Evolutionary conservation across 2,888 invertebrate genomes (phyloP), one percentile per base, ranked within the genome.

Genomic region (Hydroisotoma schaefferi): DNA sequence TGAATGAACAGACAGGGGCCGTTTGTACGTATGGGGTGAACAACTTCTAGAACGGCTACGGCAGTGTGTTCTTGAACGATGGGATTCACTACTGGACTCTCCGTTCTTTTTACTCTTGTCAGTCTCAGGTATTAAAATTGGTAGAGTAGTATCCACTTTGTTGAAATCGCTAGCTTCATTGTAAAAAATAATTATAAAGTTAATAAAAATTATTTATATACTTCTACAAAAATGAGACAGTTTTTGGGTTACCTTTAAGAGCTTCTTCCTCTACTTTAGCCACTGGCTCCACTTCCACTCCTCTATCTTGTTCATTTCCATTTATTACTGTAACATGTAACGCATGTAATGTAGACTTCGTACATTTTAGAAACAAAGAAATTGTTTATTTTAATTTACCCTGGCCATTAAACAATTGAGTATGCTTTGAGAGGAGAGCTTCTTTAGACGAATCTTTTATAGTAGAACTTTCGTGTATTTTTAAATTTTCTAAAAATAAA

Each of bases 401-500:
- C n/a, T n/a, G n/a, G n/a, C n/a, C n/a, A n/a, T n/a, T n/a, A n/a
- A n/a, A 15, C 20, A 40, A 40, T 40, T 40, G 38, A 40, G 26
- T 51, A 20, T 23, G 20, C 20, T 44, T 51, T 2, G 27, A 10
- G 2, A 8, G 12, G 2, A 22, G 10, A n/a, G 25, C 27, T 37
- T 43, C 44, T 18, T 43, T 53, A 22, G 27, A 33, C 33, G 33
- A 33, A 33, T 33, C 33, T 33, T 33, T 15, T 6, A 33, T 33
- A 33, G 33, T 33, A 33, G 33, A 10, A 40, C 5, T 15, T 10
- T 40, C 20, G 15, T 40, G 40, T 40, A 20, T 33, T 40, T 63
- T 61, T 54, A 60, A 54, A 55, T 71, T 63, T 28, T 68, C 63
- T 6, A 72, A 59, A 63, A 72, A 72, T 22, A 72, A 33, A 23